These are phyloP conservation scores for Hofmannophila pseudospretella DNA, from an alignment of 2,888 invertebrate genomes.

Conservation along the genomic window DNA sequence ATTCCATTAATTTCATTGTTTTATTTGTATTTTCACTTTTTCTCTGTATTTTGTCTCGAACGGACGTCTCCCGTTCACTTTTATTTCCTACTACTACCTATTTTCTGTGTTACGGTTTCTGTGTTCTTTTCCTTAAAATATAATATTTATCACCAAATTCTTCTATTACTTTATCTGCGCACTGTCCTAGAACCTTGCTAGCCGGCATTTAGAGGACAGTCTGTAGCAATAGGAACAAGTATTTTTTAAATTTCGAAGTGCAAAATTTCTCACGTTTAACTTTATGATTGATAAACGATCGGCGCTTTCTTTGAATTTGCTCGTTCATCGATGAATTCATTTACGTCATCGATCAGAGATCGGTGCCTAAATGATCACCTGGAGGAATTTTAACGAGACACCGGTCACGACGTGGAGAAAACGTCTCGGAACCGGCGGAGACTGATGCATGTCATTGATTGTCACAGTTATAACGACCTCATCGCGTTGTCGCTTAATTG, in stretches of 20 bases:
- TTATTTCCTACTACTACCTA: too few relatives aligned
- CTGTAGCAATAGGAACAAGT: too few relatives aligned
- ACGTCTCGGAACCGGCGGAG: slow-evolving; percentile 24
- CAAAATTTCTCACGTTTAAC: slow-evolving; percentile 32
- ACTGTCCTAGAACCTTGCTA: too few relatives aligned
- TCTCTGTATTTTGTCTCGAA: too few relatives aligned
- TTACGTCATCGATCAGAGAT: slow-evolving; percentile 11
- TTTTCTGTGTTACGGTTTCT: too few relatives aligned
- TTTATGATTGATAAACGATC: slow-evolving; percentile 32
- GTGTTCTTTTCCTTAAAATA: too few relatives aligned
- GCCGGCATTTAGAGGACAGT: too few relatives aligned
- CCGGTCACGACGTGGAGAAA: slow-evolving; percentile 31
- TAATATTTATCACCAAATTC: too few relatives aligned
- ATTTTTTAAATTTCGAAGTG: slow-evolving; percentile 2
- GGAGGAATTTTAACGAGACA: slow-evolving; percentile 42
- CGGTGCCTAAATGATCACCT: slow-evolving; percentile 21
- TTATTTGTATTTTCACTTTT: too few relatives aligned
- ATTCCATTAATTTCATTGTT: too few relatives aligned
- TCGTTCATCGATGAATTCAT: slow-evolving; percentile 21
- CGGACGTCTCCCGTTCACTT: too few relatives aligned
- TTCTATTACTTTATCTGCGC: too few relatives aligned
- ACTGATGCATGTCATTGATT: slow-evolving; percentile 32
- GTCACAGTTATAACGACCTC: slow-evolving; percentile 37
- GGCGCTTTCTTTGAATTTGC: slow-evolving; percentile 37
- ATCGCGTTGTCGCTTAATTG: slow-evolving; percentile 50